A percentile compares a stretch with the other conserved stretches of the same genome.
Evolutionary conservation across 64 coral and sea anemone species (phyloP).

Genomic region (Montipora cactus): DNA sequence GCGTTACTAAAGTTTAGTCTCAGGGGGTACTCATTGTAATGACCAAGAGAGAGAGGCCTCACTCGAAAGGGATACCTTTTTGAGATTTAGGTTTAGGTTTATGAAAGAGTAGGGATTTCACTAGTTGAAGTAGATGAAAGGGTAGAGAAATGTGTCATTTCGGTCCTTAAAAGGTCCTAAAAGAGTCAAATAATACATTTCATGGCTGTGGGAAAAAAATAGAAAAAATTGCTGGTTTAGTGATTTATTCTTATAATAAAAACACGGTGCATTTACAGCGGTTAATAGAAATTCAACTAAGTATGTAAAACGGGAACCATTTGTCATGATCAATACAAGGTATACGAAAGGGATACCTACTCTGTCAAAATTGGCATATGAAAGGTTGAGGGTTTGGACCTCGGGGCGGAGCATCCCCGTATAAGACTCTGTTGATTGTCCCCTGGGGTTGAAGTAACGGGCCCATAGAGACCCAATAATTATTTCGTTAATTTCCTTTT

Average conservation of each 20-base stretch:
- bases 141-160: background rate
- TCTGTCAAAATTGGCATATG: too few species aligned
- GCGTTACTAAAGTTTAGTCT: background rate
- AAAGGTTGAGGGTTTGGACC: background rate
- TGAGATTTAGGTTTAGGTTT: too few species aligned
- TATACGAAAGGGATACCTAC: too few species aligned
- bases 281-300: background rate
- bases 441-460: background rate
- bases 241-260: background rate
- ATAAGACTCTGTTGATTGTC: background rate
- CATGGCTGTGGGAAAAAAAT: too few species aligned
- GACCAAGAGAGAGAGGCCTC: background rate
- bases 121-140: too few species aligned
- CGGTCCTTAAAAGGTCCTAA: conserved; percentile 4
- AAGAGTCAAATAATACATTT: background rate
- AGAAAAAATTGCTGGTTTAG: background rate
- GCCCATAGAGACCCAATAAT: background rate
- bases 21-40: background rate
- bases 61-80: background rate
- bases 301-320: conserved; percentile 3
- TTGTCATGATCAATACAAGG: background rate
- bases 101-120: too few species aligned
- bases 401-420: too few species aligned
- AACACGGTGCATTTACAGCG: background rate
- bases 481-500: conserved; percentile 15